Percentiles rank a stretch among this genome's conserved stretches.
Conservation (phyloP, 2,888 invertebrate genomes). For the Cataglyphis albicans region DNA sequence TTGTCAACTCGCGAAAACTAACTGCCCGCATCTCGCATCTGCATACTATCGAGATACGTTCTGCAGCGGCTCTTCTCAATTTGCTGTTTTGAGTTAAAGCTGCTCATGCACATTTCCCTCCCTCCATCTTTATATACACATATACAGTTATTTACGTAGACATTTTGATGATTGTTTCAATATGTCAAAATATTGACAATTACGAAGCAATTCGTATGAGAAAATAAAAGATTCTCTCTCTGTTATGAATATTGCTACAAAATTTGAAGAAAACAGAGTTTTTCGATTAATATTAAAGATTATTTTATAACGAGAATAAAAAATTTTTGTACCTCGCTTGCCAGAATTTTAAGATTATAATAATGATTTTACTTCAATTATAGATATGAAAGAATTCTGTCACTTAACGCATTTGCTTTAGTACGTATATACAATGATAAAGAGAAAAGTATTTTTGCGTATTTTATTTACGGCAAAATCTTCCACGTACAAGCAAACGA, state of each 20-base stretch:
- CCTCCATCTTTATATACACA: background rate
- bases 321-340: background rate
- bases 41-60: conserved; percentile 79
- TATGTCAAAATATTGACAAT: conserved; percentile 16
- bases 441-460: background rate
- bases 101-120: background rate
- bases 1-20: conserved; percentile 80
- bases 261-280: background rate
- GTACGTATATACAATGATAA: background rate
- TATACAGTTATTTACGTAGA: background rate
- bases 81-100: conserved; percentile 37
- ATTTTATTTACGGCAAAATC: background rate
- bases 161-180: conserved; percentile 5
- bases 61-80: conserved; percentile 57
- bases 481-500: background rate
- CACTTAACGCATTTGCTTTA: background rate
- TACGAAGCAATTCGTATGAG: conserved; percentile 13
- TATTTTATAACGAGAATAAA: background rate
- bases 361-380: conserved; percentile 15
- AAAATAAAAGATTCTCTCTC: background rate
- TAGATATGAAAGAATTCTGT: background rate
- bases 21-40: conserved; percentile 78
- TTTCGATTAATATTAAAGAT: conserved; percentile 24
- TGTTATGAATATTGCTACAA: background rate
- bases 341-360: background rate